Base-by-base conservation (phyloP, 2,113 vertebrate genomes). In the Rhinoderma darwinii region DNA sequence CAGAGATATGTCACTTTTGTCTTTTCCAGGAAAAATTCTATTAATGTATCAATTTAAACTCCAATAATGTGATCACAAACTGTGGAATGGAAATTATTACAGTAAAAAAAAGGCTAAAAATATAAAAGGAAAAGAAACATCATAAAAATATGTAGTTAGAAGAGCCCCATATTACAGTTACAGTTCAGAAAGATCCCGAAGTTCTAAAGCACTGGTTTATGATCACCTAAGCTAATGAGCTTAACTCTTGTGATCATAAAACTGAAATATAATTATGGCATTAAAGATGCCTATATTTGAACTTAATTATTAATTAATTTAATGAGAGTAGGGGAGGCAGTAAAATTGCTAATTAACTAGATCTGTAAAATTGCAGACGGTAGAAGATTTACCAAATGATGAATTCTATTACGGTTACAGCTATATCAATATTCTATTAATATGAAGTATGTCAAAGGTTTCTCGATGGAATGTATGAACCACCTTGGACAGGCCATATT, bases 361-460 rank as follows among this genome's bases (percentile, higher is more conserved):
- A 92, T 95, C 92, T 92, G 92, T 95, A 95, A 95, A 95, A 94
- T 91, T 94, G 94, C 92, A 95, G 92, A 93, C 88, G 91, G 91
- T 92, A 89, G 91, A 93, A 92, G 94, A 95, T 96, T 96, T 95
- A 95, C 93, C 92, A 93, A 96, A 93, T 94, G 93, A 93, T 93
- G 91, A 93, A 94, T 94, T 92, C 92, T 92, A 93, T 92, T 91
- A 90, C 90, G 91, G 92, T 95, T 96, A 96, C 93, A 92, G 93
- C 93, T 94, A 91, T 97, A 97, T 97, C 95, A 96, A 96, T 97
- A 96, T 96, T 95, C 95, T 96, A 95, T 96, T 96, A 97, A 96
- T 97, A 96, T 93, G 93, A 94, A 94, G 93, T 92, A 93, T 95
- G 95, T 94, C 94, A 96, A 96, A 93, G 94, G 95, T 96, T 92